These are phyloP conservation scores for Propithecus deckenii DNA, from an alignment of 2,797 vertebrate species.

Conservation along the genomic window DNA sequence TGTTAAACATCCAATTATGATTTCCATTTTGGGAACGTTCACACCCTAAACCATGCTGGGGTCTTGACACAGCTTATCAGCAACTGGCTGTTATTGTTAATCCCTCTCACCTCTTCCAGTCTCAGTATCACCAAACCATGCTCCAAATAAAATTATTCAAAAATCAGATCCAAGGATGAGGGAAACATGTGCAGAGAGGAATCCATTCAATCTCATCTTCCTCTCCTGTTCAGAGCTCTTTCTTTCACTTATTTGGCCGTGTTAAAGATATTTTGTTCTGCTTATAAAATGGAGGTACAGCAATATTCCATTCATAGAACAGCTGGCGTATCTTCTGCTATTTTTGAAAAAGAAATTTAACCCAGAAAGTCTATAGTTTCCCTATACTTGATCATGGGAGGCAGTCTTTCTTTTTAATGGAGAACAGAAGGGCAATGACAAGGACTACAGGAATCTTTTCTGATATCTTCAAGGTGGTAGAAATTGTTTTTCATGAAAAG, in stretches of 20 bases:
- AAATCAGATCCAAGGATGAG: neutral
- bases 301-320: neutral
- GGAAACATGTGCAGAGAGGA: neutral
- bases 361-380: neutral
- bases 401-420: neutral
- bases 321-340: neutral
- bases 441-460: neutral
- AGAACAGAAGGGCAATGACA: neutral
- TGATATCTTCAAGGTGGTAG: neutral
- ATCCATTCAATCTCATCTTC: neutral
- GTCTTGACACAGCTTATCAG: neutral
- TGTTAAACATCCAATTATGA: neutral
- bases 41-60: neutral
- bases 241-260: neutral
- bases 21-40: neutral
- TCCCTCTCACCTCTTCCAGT: neutral
- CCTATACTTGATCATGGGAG: neutral
- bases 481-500: conserved; percentile 25
- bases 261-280: neutral
- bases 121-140: neutral
- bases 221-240: neutral
- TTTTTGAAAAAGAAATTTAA: conserved; percentile 1
- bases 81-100: neutral
- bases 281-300: neutral
- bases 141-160: neutral